These are phyloP conservation scores for Puffinus mauretanicus DNA, from an alignment of 2,113 vertebrate species.

Conservation along the genomic window DNA sequence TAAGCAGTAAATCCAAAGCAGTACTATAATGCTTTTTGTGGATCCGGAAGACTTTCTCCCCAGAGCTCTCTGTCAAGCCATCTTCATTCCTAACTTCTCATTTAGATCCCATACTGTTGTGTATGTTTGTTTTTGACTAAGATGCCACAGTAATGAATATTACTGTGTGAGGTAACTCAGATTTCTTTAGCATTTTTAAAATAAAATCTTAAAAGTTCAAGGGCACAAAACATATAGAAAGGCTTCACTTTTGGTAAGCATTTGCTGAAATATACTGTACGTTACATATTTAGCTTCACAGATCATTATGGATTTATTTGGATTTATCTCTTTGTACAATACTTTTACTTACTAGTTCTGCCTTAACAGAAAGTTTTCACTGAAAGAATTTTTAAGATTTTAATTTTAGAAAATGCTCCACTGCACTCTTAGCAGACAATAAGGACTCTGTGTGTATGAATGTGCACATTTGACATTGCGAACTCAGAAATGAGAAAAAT, in stretches of 20 bases:
- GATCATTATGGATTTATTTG: not conserved
- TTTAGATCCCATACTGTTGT: not conserved
- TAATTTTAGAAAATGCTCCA: not conserved
- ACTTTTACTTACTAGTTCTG: not conserved
- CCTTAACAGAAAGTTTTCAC: not conserved
- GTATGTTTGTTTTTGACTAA: not conserved
- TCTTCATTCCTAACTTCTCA: not conserved
- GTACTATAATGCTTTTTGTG: not conserved
- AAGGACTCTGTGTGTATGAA: not conserved
- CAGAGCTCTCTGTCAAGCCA: not conserved
- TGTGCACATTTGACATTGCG: not conserved
- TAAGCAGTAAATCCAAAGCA: constrained; percentile 52
- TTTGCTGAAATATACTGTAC: not conserved
- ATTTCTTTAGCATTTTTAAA: not conserved
- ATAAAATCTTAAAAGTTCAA: not conserved
- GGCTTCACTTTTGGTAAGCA: not conserved
- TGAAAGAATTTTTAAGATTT: not conserved
- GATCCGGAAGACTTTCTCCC: not conserved
- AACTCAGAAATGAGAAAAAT: not conserved
- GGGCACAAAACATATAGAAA: not conserved
- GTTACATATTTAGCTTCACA: not conserved
- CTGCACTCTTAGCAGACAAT: not conserved
- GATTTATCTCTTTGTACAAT: not conserved
- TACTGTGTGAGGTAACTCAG: not conserved
- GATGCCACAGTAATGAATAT: not conserved